Evolutionary conservation across 1,140 invertebrate genomes (phyloP), one percentile per base, ranked within the genome.

Genomic region (Arion vulgaris): DNA sequence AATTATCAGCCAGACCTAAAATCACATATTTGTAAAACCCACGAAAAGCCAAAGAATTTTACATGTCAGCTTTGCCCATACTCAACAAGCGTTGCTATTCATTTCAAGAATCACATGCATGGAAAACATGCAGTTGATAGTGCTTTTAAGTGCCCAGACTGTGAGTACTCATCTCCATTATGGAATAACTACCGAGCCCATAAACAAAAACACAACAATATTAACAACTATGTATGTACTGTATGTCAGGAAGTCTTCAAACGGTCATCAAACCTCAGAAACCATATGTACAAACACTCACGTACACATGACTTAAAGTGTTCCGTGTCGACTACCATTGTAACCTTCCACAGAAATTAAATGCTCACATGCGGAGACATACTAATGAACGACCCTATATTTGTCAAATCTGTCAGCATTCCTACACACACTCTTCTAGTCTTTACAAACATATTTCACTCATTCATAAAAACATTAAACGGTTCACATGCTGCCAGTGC

Each of bases 181-280:
- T 73, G 71, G 71, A 73, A 73, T 32, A 73, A 73, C 38, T 73
- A 7, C 38, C 39, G 71, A 49, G 71, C 71, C 5, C 71, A 73
- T 49, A 39, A 73, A 26, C 26, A 41, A 38, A 73, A 73, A 32
- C 71, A 73, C n/a, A 41, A 2, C 23, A 41, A 23, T 2, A n/a
- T 0, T 11, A 73, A 34, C 7, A 73, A 39, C 7, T 41, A 41
- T 73, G 13, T 23, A 26, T 73, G 71, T 23, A 26, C 7, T 39
- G 5, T 73, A 41, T 73, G 71, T 41, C 17, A 11, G 19, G 0
- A 11, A 26, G 38, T 38, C 5, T 73, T 73, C 38, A 73, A 38
- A 13, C 38, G 71, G 11, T 38, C 71, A 23, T 5, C 71, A 73
- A 28, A 23, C n/a, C 71, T 73, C 9, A 73, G 41, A n/a, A 73